phyloP scores from a whole-genome alignment of 2,888 invertebrate species.

The Lasioglossum villosulum region DNA sequence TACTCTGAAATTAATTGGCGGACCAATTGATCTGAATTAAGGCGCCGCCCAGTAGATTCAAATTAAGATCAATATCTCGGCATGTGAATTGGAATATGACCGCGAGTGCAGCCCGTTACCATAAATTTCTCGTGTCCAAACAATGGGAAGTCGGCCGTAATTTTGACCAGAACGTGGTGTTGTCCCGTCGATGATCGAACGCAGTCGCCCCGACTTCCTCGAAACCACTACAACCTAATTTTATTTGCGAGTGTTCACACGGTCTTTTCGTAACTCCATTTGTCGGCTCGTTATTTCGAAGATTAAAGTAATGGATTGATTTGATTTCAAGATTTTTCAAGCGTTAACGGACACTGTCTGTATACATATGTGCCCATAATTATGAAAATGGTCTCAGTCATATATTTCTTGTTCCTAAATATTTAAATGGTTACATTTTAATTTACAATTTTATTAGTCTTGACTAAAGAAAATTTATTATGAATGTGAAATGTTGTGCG shows the following conservation, averaged over 20 bases:
- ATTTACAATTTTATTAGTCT: too few species aligned
- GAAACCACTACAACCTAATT: constrained; percentile 23
- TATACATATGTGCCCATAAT: too few species aligned
- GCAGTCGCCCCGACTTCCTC: constrained; percentile 21
- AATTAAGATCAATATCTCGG: constrained; percentile 76
- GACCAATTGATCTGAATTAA: constrained; percentile 74
- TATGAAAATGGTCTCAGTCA: too few species aligned
- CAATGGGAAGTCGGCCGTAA: constrained; percentile 69
- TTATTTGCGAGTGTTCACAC: neutral
- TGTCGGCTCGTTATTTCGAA: too few species aligned
- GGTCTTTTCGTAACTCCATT: too few species aligned
- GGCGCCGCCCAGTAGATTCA: constrained; percentile 72
- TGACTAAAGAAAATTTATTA: too few species aligned
- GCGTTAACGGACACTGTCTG: too few species aligned
- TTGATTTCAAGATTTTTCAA: too few species aligned
- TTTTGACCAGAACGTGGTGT: constrained; percentile 55
- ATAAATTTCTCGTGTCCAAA: constrained; percentile 72
- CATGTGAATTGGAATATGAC: constrained; percentile 71
- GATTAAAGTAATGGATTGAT: too few species aligned
- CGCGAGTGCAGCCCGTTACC: constrained; percentile 64
- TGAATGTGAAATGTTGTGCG: too few species aligned
- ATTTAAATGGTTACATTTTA: too few species aligned
- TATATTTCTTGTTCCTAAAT: too few species aligned
- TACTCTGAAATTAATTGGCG: constrained; percentile 67
- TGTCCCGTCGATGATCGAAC: constrained; percentile 50